A percentile compares a stretch with the other conserved stretches of the same genome.
These are phyloP conservation scores for Sesia apiformis DNA, from an alignment of 2,888 invertebrate genomes.

Conservation along the genomic window DNA sequence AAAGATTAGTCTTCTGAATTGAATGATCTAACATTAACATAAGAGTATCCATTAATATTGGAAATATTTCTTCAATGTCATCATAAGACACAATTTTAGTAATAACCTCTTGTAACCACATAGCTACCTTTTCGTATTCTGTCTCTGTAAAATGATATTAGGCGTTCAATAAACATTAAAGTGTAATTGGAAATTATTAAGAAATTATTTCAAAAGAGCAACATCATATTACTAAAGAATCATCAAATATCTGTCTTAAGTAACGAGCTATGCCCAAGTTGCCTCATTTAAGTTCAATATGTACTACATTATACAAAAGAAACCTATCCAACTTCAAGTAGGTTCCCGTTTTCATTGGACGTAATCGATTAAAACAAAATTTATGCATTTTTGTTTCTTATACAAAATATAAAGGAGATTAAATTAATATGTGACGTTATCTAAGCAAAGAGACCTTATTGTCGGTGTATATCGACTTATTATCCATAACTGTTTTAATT, in stretches of 20 bases:
- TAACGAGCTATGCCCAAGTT: slow-evolving; percentile 50
- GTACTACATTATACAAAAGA: slow-evolving; percentile 13
- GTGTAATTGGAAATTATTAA: neutral
- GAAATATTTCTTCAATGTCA: slow-evolving; percentile 18
- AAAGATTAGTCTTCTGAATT: slow-evolving; percentile 9
- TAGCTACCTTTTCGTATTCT: neutral
- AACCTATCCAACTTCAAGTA: no score
- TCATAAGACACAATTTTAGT: slow-evolving; percentile 18
- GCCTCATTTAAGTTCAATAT: slow-evolving; percentile 29
- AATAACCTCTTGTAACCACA: neutral
- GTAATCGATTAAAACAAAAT: no score
- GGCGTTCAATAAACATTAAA: neutral
- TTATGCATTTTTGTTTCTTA: no score
- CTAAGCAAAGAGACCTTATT: no score
- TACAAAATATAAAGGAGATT: no score
- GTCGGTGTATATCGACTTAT: no score
- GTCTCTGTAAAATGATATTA: neutral
- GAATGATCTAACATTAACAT: slow-evolving; percentile 20
- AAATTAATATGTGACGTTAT: no score
- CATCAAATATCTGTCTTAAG: slow-evolving; percentile 30
- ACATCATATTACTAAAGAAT: slow-evolving; percentile 65
- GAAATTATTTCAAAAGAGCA: slow-evolving; percentile 12
- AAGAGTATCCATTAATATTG: slow-evolving; percentile 25
- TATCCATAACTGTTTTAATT: no score
- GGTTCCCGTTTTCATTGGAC: no score